These are phyloP conservation scores for Diacarnus erythraeanus DNA, from an alignment of 37 sponge, comb jelly and placozoan genomes.

Conservation along the genomic window DNA sequence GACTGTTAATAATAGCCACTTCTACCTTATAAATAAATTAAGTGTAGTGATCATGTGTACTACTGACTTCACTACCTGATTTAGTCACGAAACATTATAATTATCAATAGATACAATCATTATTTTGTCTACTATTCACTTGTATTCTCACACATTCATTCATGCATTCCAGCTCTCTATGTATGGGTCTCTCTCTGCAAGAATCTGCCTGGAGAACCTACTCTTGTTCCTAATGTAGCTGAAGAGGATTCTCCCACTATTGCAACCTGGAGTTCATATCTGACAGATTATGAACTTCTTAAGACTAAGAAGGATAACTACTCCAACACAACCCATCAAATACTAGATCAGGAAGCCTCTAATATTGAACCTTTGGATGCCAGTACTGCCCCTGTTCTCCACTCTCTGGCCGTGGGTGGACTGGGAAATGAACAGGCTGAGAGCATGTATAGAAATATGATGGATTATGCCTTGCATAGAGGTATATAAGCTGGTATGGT, in stretches of 20 bases:
- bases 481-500: conserved; percentile 21
- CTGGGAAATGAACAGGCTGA: conserved; percentile 25
- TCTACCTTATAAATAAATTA: no score
- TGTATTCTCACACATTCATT: no score
- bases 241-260: neutral
- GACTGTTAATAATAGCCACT: no score
- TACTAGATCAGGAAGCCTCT: neutral
- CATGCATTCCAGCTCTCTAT: conserved; percentile 40
- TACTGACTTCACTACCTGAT: no score
- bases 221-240: neutral
- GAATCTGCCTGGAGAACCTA: conserved; percentile 2
- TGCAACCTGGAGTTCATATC: conserved; percentile 11
- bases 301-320: neutral
- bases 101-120: no score
- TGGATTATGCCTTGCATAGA: conserved; percentile 41
- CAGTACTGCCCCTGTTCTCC: neutral
- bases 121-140: no score
- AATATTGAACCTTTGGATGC: neutral
- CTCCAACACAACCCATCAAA: neutral
- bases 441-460: conserved; percentile 46
- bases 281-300: neutral
- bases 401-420: conserved; percentile 38
- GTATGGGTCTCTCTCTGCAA: conserved; percentile 49
- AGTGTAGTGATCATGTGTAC: no score
- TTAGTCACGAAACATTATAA: no score